phyloP scores from a whole-genome alignment of 2,797 vertebrate genomes.

The Semotilus atromaculatus region DNA sequence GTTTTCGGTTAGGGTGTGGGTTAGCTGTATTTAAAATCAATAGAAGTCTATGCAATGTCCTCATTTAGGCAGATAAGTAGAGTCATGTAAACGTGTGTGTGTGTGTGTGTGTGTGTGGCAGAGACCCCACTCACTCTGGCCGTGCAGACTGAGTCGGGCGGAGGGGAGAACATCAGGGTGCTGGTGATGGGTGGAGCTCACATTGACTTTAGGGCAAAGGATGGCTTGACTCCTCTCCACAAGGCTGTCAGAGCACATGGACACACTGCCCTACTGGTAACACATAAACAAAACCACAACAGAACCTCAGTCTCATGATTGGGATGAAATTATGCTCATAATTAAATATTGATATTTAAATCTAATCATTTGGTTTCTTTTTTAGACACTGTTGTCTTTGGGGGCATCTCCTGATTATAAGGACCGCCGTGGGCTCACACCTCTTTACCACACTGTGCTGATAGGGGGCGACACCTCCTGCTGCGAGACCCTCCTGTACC shows the following conservation, averaged over 20 bases:
- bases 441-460: conserved; percentile 94
- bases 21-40: background rate
- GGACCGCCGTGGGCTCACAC: conserved; percentile 90
- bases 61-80: background rate
- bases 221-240: conserved; percentile 91
- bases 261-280: conserved; percentile 89
- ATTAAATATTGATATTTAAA: background rate
- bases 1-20: background rate
- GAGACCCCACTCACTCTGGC: conserved; percentile 91
- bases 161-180: conserved; percentile 87
- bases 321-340: background rate
- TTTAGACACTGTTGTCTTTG: conserved; percentile 83
- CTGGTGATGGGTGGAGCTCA: conserved; percentile 90
- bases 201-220: conserved; percentile 91
- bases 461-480: conserved; percentile 93
- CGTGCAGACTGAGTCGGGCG: conserved; percentile 88
- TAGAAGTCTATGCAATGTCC: background rate
- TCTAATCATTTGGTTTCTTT: background rate
- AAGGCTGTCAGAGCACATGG: conserved; percentile 89
- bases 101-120: conserved; percentile 62
- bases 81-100: background rate
- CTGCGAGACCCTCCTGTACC: conserved; percentile 90
- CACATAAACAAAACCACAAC: background rate
- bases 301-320: too few species aligned
- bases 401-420: conserved; percentile 95